These are phyloP conservation scores for Psettodes erumei DNA, from an alignment of 2,113 vertebrate genomes.

Conservation along the genomic window DNA sequence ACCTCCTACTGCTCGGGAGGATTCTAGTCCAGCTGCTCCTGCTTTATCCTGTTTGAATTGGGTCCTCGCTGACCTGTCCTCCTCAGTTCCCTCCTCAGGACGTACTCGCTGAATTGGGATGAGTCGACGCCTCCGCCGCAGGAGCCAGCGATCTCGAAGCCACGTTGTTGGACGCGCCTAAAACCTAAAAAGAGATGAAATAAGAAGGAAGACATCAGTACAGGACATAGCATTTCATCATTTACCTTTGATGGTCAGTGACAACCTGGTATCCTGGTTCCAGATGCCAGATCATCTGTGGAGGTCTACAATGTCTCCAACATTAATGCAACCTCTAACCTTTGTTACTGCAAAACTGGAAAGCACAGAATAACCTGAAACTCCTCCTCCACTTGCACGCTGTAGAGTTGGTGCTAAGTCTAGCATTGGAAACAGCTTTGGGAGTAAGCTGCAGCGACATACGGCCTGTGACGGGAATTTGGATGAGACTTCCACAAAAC, in stretches of 20 bases:
- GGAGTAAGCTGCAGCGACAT: slow-evolving; percentile 57
- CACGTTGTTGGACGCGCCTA: slow-evolving; percentile 96
- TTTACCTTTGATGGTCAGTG: background rate
- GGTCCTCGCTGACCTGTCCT: slow-evolving; percentile 89
- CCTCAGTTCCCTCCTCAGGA: slow-evolving; percentile 95
- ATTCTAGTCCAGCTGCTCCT: slow-evolving; percentile 97
- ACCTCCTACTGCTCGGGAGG: slow-evolving; percentile 73
- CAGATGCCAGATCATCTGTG: background rate
- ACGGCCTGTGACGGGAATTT: slow-evolving; percentile 63
- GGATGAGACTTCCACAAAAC: slow-evolving; percentile 62
- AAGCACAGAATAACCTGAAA: slow-evolving; percentile 8
- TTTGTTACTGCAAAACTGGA: slow-evolving; percentile 30
- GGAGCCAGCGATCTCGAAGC: slow-evolving; percentile 95
- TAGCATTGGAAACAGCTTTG: slow-evolving; percentile 49
- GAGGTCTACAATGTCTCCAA: slow-evolving; percentile 1
- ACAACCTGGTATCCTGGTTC: background rate
- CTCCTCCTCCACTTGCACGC: slow-evolving; percentile 17
- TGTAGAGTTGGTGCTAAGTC: slow-evolving; percentile 37
- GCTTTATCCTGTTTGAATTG: slow-evolving; percentile 99
- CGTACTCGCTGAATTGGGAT: slow-evolving; percentile 98
- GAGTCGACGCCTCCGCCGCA: slow-evolving; percentile 98
- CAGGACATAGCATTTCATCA: background rate
- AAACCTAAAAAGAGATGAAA: slow-evolving; percentile 83
- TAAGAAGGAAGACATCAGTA: slow-evolving; percentile 12
- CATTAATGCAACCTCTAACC: slow-evolving; percentile 31